Base-by-base conservation (phyloP, 2,888 invertebrate genomes). In the Schrankia costaestrigalis region DNA sequence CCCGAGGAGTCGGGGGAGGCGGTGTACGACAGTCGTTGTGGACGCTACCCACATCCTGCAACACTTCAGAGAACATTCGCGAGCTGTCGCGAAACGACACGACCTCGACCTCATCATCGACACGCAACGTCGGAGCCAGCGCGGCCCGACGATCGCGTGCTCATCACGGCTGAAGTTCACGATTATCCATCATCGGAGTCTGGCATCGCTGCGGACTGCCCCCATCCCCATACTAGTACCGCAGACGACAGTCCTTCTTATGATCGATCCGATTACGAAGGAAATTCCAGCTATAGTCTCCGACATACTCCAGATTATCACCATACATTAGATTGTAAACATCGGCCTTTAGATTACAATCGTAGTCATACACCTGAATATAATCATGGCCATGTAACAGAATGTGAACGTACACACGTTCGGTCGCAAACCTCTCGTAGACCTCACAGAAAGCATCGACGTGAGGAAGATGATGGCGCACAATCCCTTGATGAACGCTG, bases 11-110 rank as follows among this genome's bases (percentile, higher is more conserved):
- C 83, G 59, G 87, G 87, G 82, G 85, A 84, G 81, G 88, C 86
- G 87, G 90, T 94, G 80, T 92, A 93, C 83, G 93, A 94, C 77
- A 91, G 93, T 46, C 93, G 93, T 40, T 93, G 94, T 55, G 93
- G 93, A 48, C 91, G 92, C 41, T 93, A 92, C 71, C 92, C 72
- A 27, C 78, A 71, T 32, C 92, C 70, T 46, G 91, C 92, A 7
- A 63, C 78, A n/a, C 71, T 87, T 31, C 86, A 86, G 53, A 71
- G 84, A 38, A 74, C 78, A 2, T 87, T 83, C 45, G 84, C 87
- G 51, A 87, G 86, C 54, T 87, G 86, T 44, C 78, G 87, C 48
- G 87, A 86, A 41, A 61, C 72, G 4, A 65, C 73, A 14, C 74
- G 81, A 10, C 85, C 84, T 1, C 71, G 85, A 3, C 81, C 82